phyloP scores from a whole-genome alignment of 2,888 invertebrate species.

The Phaedon cochleariae region DNA sequence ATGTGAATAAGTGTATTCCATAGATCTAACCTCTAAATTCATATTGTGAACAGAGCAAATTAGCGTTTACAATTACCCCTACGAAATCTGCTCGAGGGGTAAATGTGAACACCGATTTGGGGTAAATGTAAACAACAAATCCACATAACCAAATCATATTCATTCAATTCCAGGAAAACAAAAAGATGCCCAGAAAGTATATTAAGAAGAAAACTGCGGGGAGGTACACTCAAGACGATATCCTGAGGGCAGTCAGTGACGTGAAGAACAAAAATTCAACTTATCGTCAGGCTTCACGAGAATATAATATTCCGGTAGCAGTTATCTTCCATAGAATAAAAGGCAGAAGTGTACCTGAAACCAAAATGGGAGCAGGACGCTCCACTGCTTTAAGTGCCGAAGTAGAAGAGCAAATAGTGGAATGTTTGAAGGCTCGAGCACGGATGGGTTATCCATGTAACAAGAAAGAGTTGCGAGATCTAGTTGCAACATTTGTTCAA shows the following conservation, averaged over 20 bases:
- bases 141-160: background rate
- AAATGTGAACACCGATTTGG: slow-evolving; percentile 24
- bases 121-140: slow-evolving; percentile 32
- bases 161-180: slow-evolving; percentile 11
- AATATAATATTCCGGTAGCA: slow-evolving; percentile 28
- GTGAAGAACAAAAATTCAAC: slow-evolving; percentile 34
- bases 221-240: slow-evolving; percentile 21
- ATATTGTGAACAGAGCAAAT: background rate
- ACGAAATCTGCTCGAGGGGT: slow-evolving; percentile 14
- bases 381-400: slow-evolving; percentile 18
- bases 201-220: slow-evolving; percentile 21
- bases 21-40: slow-evolving; percentile 14
- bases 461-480: slow-evolving; percentile 37
- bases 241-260: slow-evolving; percentile 31
- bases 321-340: slow-evolving; percentile 36
- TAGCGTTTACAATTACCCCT: slow-evolving; percentile 28
- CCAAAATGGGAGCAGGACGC: slow-evolving; percentile 22
- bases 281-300: slow-evolving; percentile 28
- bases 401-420: slow-evolving; percentile 32
- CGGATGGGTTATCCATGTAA: slow-evolving; percentile 45
- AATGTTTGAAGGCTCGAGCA: slow-evolving; percentile 41
- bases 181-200: slow-evolving; percentile 23
- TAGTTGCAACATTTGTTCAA: slow-evolving; percentile 32
- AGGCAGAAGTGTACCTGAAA: slow-evolving; percentile 27
- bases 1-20: slow-evolving; percentile 5